Percentiles rank a stretch among this genome's conserved stretches.
Evolutionary conservation across 1,140 invertebrate species (phyloP).

Genomic region (Melanaphis sacchari): DNA sequence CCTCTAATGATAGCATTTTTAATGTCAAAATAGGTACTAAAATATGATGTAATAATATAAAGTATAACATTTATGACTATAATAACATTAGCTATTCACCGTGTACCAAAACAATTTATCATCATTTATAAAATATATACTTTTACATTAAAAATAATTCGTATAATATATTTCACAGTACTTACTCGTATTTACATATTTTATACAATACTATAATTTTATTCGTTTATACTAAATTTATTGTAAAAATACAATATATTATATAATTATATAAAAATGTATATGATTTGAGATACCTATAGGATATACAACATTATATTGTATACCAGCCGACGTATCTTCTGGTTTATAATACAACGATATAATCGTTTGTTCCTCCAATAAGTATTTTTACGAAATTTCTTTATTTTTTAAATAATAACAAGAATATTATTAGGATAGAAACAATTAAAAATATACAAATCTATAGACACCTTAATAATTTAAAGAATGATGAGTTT

Average conservation of each 20-base stretch:
- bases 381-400: not conserved
- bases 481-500: not conserved
- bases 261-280: not conserved
- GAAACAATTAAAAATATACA: not conserved
- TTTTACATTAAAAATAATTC: conserved; percentile 2
- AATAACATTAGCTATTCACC: not conserved
- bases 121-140: not conserved
- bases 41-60: not conserved
- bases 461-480: not conserved
- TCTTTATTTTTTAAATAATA: not conserved
- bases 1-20: not conserved
- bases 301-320: not conserved
- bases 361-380: not conserved
- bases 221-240: not conserved
- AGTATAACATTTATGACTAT: not conserved
- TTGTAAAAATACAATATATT: not conserved
- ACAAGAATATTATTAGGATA: not conserved
- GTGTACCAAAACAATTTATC: not conserved
- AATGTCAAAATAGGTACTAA: not conserved
- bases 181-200: not conserved
- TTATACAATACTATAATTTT: not conserved
- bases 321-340: not conserved
- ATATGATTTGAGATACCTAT: not conserved
- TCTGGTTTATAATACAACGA: not conserved
- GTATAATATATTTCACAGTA: not conserved